Percentiles rank a stretch among this genome's conserved stretches.
Conservation (phyloP, 2,888 invertebrate genomes). For the Netelia melanura region DNA sequence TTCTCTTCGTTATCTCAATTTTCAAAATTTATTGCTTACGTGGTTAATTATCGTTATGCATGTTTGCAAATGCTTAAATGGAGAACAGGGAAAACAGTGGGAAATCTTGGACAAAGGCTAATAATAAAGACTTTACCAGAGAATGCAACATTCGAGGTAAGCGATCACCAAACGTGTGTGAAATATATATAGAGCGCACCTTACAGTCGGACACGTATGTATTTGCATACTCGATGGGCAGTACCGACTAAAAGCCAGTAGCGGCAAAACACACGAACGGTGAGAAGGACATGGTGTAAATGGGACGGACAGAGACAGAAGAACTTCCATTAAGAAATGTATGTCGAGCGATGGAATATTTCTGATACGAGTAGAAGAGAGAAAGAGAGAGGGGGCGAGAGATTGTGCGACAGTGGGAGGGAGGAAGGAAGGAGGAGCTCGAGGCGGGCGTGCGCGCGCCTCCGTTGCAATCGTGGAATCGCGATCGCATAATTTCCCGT, state of each 20-base stretch:
- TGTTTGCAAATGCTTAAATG: not conserved
- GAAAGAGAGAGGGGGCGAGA: not conserved
- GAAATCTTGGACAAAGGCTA: conserved; percentile 48
- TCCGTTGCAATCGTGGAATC: conserved; percentile 62
- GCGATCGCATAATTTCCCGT: conserved; percentile 68
- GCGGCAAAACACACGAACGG: conserved; percentile 34
- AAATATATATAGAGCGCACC: conserved; percentile 33
- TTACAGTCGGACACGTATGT: conserved; percentile 48
- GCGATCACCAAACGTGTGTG: conserved; percentile 28
- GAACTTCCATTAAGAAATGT: conserved; percentile 65
- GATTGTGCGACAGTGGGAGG: conserved; percentile 9
- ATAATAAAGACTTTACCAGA: conserved; percentile 64
- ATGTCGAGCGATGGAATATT: conserved; percentile 66
- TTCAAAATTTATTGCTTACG: too few species aligned
- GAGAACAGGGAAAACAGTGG: not conserved
- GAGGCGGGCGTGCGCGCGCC: conserved; percentile 44
- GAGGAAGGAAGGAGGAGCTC: conserved; percentile 28
- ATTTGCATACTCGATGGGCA: conserved; percentile 64
- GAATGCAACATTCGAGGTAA: conserved; percentile 38
- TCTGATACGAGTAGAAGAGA: conserved; percentile 39
- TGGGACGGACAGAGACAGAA: conserved; percentile 44
- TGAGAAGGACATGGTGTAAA: conserved; percentile 58
- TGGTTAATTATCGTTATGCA: not conserved
- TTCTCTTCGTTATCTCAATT: too few species aligned
- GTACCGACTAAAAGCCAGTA: conserved; percentile 48